A percentile compares a stretch with the other conserved stretches of the same genome.
Evolutionary conservation across 2,888 invertebrate genomes (phyloP).

Genomic region (Diogma glabrata): DNA sequence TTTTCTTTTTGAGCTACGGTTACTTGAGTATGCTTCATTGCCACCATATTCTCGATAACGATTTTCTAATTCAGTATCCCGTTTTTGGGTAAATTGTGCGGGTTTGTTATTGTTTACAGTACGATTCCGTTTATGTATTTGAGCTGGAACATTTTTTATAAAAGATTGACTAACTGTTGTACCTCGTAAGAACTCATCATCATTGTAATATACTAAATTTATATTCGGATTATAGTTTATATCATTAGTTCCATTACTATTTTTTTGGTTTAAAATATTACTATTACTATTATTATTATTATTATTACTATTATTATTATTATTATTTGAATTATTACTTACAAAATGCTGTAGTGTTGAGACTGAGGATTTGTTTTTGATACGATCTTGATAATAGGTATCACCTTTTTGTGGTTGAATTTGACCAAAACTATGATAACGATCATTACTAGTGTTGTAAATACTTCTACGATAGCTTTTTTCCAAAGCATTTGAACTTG

Average conservation of each 20-base stretch:
- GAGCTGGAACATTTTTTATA: constrained; percentile 26
- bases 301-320: constrained; percentile 10
- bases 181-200: constrained; percentile 32
- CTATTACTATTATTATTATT: constrained; percentile 12
- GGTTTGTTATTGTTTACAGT: too few species aligned
- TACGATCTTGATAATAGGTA: too few species aligned
- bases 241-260: constrained; percentile 7
- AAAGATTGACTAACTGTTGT: constrained; percentile 35
- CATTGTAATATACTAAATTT: constrained; percentile 13
- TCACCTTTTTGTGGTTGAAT: too few species aligned
- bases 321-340: constrained; percentile 8
- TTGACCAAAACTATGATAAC: too few species aligned
- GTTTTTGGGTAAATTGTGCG: too few species aligned
- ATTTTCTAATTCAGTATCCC: constrained; percentile 7
- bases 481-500: too few species aligned
- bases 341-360: constrained; percentile 7
- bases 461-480: too few species aligned
- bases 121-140: not conserved
- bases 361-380: too few species aligned
- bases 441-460: too few species aligned
- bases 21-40: not conserved
- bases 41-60: constrained; percentile 5
- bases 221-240: not conserved
- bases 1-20: too few species aligned
- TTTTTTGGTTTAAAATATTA: constrained; percentile 17